phyloP scores from a whole-genome alignment of 2,888 invertebrate genomes.

The Cyclophora punctaria region DNA sequence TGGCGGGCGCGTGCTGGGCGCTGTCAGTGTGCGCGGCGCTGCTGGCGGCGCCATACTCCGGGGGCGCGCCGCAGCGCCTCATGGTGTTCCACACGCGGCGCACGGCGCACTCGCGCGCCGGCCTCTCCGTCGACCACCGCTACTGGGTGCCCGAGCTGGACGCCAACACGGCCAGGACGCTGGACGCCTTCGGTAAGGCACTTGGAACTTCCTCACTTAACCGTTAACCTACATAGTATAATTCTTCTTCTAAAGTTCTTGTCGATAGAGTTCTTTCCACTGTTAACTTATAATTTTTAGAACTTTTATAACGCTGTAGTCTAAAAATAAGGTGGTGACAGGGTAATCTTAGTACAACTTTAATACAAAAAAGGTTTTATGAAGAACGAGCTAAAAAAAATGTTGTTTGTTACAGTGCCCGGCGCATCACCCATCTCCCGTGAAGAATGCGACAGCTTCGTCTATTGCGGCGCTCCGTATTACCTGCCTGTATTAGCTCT shows the following conservation, averaged over 20 bases:
- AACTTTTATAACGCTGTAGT: no score
- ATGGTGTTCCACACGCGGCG: conserved; percentile 80
- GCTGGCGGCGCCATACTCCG: conserved; percentile 75
- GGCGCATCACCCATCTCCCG: conserved; percentile 76
- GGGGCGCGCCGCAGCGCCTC: conserved; percentile 78
- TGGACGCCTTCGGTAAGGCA: conserved; percentile 25
- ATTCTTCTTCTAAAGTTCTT: no score
- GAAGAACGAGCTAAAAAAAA: no score
- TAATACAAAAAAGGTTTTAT: no score
- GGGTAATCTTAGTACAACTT: no score
- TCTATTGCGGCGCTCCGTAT: conserved; percentile 88
- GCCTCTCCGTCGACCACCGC: conserved; percentile 45
- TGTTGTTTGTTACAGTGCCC: conserved; percentile 17
- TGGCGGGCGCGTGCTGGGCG: conserved; percentile 22
- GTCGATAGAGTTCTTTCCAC: no score
- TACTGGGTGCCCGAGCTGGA: conserved; percentile 87
- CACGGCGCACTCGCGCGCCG: conserved; percentile 64
- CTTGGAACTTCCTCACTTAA: not conserved
- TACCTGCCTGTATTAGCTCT: conserved; percentile 82
- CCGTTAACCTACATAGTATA: not conserved
- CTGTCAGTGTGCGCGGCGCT: conserved; percentile 38
- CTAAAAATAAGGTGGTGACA: no score
- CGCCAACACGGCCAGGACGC: conserved; percentile 78
- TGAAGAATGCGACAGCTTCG: conserved; percentile 74
- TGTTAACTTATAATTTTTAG: no score